Base-by-base conservation (phyloP, 1,140 invertebrate species). In the Hermatobates lingyangjiaoensis region DNA sequence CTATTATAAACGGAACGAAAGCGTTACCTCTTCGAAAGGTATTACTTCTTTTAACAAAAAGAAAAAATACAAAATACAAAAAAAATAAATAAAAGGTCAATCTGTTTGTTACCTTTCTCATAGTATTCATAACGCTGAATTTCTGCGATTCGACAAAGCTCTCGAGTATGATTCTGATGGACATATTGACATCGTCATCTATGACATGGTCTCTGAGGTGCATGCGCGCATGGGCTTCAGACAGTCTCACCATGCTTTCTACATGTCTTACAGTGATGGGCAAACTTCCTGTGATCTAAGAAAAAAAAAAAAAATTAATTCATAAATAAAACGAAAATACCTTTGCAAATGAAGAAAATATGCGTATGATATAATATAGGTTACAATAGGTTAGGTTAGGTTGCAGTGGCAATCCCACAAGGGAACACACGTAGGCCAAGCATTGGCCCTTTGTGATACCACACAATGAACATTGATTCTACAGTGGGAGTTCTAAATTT, bases 91-190 rank as follows among this genome's bases (percentile, higher is more conserved):
- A 51, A 21, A 50, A 50, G 15, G 28, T 15, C 28, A 7, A 7
- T 34, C 7, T 34, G 15, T 15, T 34, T 34, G n/a, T 64, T 68
- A 91, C 87, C 71, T 85, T 83, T 70, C 79, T 76, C 93, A 99
- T 99, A 27, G 79, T 76, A 62, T 88, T 83, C 87, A 94, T 97
- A 14, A 98, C 87, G 58, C 87, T 91, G 70, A 89, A 96, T 64
- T 98, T 98, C 66, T 99, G 96, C 7, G 95, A 97, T 58, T 91
- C 88, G 27, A 99, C 87, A 67, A 99, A 99, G 61, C 89, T 95
- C 65, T 98, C 93, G 23, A 99, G 72, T 80, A 93, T 88, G 69
- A 97, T 91, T 55, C 88, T 74, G 45, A 98, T 95, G 14, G 95
- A 91, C 75, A 95, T 82, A 67, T 96, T 96, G 5, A 98, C 88